Conservation (phyloP, 2,113 vertebrate genomes). For the Meleagris gallopavo region DNA sequence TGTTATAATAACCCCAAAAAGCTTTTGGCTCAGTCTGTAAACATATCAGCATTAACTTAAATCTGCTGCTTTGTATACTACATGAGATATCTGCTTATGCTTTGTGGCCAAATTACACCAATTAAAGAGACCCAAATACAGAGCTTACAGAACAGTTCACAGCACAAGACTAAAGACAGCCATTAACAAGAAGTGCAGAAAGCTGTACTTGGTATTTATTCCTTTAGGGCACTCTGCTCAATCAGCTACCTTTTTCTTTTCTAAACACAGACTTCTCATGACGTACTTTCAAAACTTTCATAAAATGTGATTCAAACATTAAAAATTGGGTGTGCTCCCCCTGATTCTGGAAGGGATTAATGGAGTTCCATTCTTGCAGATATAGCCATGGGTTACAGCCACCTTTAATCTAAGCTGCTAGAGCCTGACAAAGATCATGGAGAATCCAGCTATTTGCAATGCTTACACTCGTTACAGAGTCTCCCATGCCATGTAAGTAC, state of each 20-base stretch:
- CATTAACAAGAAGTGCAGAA: not conserved
- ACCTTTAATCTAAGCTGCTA: not conserved
- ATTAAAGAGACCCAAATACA: conserved; percentile 5
- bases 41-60: conserved; percentile 79
- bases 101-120: conserved; percentile 19
- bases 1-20: conserved; percentile 75
- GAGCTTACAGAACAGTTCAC: not conserved
- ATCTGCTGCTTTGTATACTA: conserved; percentile 76
- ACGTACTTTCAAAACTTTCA: not conserved
- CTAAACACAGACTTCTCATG: not conserved
- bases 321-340: not conserved
- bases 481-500: not conserved
- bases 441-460: not conserved
- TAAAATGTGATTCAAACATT: rapidly evolving
- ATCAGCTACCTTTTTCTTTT: not conserved
- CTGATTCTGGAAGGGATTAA: not conserved
- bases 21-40: conserved; percentile 70
- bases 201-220: not conserved
- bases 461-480: not conserved
- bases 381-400: not conserved
- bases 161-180: not conserved
- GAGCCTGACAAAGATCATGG: not conserved
- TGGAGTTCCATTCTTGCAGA: not conserved
- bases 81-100: conserved; percentile 49
- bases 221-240: not conserved